These are phyloP conservation scores for Leucoraja erinaceus DNA, from an alignment of 2,113 vertebrate genomes.

Conservation along the genomic window DNA sequence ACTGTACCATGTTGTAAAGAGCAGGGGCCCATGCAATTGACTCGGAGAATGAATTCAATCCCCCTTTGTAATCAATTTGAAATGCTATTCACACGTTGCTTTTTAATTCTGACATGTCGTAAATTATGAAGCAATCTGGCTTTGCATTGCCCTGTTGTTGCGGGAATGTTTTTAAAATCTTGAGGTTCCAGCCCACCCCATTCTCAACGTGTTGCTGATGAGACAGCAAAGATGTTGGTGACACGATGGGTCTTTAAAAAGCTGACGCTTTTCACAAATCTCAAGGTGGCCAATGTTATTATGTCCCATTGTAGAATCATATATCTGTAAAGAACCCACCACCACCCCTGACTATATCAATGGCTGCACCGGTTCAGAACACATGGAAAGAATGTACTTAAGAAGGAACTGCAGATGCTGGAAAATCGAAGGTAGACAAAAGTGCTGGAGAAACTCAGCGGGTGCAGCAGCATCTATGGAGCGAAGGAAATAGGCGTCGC, in stretches of 20 bases:
- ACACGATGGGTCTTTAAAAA: background rate
- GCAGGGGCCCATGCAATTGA: background rate
- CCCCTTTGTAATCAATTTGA: constrained; percentile 6
- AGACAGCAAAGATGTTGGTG: background rate
- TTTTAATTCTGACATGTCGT: constrained; percentile 26
- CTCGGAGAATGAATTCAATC: background rate
- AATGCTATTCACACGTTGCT: constrained; percentile 15
- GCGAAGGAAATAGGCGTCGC: too few relatives aligned
- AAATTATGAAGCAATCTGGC: constrained; percentile 24
- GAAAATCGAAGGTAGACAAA: too few relatives aligned
- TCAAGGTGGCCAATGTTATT: background rate
- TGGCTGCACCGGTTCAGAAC: too few relatives aligned
- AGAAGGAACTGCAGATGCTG: too few relatives aligned
- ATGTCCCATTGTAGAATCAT: too few relatives aligned
- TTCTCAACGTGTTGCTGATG: background rate
- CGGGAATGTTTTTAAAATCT: constrained; percentile 9
- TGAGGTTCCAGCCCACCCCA: constrained; percentile 11
- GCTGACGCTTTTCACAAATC: background rate
- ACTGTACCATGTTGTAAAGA: background rate
- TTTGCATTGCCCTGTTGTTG: background rate
- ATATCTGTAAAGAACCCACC: too few relatives aligned
- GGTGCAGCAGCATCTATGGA: too few relatives aligned
- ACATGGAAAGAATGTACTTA: too few relatives aligned
- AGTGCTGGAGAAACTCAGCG: too few relatives aligned
- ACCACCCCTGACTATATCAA: too few relatives aligned